Conservation (phyloP, 2,888 invertebrate genomes). For the Hyles lineata region DNA sequence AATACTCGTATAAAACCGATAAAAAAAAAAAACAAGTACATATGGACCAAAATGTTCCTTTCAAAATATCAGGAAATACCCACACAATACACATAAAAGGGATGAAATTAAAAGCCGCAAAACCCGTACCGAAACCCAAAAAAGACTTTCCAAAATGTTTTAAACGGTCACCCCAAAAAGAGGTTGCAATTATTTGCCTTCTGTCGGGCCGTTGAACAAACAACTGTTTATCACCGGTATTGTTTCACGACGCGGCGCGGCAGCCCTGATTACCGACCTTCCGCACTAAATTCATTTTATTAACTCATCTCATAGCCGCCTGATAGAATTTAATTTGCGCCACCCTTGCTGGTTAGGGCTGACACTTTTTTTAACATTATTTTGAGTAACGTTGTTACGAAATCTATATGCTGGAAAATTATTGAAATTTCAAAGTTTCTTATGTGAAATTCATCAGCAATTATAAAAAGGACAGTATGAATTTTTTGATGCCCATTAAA, state of each 20-base stretch:
- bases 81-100: slow-evolving; percentile 22
- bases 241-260: slow-evolving; percentile 67
- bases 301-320: slow-evolving; percentile 82
- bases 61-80: background rate
- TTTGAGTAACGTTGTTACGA: background rate
- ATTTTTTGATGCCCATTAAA: no score
- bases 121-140: slow-evolving; percentile 38
- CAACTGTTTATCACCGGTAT: slow-evolving; percentile 73
- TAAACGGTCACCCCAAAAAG: slow-evolving; percentile 59
- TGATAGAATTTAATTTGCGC: slow-evolving; percentile 82
- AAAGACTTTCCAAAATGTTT: slow-evolving; percentile 54
- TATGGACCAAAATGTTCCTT: background rate
- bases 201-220: slow-evolving; percentile 71
- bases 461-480: no score
- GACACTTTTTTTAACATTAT: slow-evolving; percentile 38
- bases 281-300: slow-evolving; percentile 80
- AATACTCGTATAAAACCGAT: no score
- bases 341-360: slow-evolving; percentile 67
- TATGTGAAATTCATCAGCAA: no score
- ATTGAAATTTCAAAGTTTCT: no score
- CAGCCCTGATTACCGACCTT: slow-evolving; percentile 70
- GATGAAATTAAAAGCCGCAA: slow-evolving; percentile 26
- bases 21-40: no score
- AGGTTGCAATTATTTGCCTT: slow-evolving; percentile 75
- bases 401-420: no score